A percentile compares a stretch with the other conserved stretches of the same genome.
Conservation (phyloP, 2,888 invertebrate species). For the Pheosia tremula region DNA sequence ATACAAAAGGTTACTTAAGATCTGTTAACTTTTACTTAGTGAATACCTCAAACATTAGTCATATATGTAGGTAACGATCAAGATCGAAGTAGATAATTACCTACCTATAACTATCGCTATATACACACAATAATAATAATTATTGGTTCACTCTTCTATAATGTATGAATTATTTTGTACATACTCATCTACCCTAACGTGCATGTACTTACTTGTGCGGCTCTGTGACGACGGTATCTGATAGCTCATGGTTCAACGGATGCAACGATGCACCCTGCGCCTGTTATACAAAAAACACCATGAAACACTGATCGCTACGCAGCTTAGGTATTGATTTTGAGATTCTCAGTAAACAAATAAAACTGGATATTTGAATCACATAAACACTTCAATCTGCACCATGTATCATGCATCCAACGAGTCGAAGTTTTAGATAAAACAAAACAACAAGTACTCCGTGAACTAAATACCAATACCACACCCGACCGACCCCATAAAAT, state of each 20-base stretch:
- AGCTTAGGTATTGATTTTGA: constrained; percentile 56
- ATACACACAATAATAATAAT: background rate
- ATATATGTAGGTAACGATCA: constrained; percentile 31
- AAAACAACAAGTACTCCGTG: constrained; percentile 75
- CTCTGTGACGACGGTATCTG: constrained; percentile 92
- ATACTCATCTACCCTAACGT: background rate
- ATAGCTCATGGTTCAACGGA: constrained; percentile 93
- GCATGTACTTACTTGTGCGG: constrained; percentile 89
- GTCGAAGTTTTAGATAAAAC: constrained; percentile 55
- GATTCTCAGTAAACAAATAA: constrained; percentile 25
- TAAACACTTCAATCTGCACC: constrained; percentile 46
- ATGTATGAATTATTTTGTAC: background rate
- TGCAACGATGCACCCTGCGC: constrained; percentile 86
- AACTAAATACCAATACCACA: constrained; percentile 81
- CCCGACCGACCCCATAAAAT: constrained; percentile 56
- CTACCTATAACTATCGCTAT: constrained; percentile 3
- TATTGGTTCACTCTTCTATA: background rate
- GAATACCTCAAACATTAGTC: constrained; percentile 59
- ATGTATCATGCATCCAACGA: constrained; percentile 47
- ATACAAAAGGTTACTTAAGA: no score
- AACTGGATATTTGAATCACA: constrained; percentile 29
- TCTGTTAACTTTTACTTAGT: constrained; percentile 6
- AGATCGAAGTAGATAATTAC: constrained; percentile 20
- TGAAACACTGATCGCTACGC: constrained; percentile 52
- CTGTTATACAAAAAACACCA: constrained; percentile 72